These are phyloP conservation scores for Anas platyrhynchos DNA, from an alignment of 2,113 vertebrate species.

Conservation along the genomic window DNA sequence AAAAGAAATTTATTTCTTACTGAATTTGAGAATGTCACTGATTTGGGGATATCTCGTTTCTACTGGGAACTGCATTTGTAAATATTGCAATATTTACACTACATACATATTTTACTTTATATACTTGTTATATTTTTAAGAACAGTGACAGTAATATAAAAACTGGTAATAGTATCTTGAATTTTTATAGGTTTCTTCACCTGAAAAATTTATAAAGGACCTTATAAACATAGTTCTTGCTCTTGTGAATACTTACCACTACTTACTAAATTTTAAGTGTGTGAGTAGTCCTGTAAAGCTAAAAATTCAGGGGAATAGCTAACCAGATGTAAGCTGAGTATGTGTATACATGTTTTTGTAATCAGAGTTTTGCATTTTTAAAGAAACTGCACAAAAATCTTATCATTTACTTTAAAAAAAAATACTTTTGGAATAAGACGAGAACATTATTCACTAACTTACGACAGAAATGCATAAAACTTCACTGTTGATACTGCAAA, in stretches of 20 bases:
- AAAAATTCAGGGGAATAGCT: neutral
- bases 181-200: neutral
- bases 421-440: neutral
- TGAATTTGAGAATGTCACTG: neutral
- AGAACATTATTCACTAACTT: neutral
- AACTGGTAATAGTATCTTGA: neutral
- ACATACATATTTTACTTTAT: neutral
- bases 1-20: neutral
- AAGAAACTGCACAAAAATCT: neutral
- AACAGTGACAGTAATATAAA: neutral
- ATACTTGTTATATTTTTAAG: neutral
- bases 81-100: neutral
- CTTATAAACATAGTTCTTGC: neutral
- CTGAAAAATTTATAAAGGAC: neutral
- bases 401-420: neutral
- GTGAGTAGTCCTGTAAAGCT: neutral
- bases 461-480: neutral
- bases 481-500: neutral
- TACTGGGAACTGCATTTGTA: neutral
- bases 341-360: conserved; percentile 9
- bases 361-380: conserved; percentile 2
- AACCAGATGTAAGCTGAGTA: neutral
- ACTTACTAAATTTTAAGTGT: neutral
- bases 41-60: neutral
- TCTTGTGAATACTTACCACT: neutral